Conservation (phyloP, 2,888 invertebrate species). For the Thereva nobilitata region DNA sequence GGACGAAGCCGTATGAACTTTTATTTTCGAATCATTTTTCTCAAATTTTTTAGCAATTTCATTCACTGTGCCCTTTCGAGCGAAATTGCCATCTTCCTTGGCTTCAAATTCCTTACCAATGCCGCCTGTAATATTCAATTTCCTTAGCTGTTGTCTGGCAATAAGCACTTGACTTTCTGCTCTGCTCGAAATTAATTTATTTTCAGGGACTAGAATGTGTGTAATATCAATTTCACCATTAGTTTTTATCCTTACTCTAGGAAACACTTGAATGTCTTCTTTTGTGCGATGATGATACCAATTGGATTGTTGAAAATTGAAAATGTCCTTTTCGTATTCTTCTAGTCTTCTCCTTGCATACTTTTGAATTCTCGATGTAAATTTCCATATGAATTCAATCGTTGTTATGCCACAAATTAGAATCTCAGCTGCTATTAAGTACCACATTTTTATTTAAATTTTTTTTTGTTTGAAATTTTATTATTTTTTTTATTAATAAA, state of each 20-base stretch:
- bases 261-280: conserved; percentile 20
- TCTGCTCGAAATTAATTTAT: conserved; percentile 23
- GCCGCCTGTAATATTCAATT: conserved; percentile 15
- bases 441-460: background rate
- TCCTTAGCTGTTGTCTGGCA: conserved; percentile 10
- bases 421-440: background rate
- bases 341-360: background rate
- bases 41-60: conserved; percentile 57
- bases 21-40: conserved; percentile 33
- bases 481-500: background rate
- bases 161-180: conserved; percentile 9
- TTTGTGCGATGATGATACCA: too few species aligned
- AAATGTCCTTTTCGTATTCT: background rate
- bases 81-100: conserved; percentile 1
- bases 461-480: background rate
- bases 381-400: background rate
- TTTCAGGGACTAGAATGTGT: conserved; percentile 17
- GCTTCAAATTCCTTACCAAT: conserved; percentile 1
- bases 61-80: conserved; percentile 46
- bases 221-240: conserved; percentile 8
- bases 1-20: conserved; percentile 16
- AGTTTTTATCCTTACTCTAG: conserved; percentile 1
- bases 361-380: background rate
- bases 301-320: too few species aligned
- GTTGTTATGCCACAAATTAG: too few species aligned